These are phyloP conservation scores for Cetoscarus ocellatus DNA, from an alignment of 2,797 vertebrate genomes.

Conservation along the genomic window DNA sequence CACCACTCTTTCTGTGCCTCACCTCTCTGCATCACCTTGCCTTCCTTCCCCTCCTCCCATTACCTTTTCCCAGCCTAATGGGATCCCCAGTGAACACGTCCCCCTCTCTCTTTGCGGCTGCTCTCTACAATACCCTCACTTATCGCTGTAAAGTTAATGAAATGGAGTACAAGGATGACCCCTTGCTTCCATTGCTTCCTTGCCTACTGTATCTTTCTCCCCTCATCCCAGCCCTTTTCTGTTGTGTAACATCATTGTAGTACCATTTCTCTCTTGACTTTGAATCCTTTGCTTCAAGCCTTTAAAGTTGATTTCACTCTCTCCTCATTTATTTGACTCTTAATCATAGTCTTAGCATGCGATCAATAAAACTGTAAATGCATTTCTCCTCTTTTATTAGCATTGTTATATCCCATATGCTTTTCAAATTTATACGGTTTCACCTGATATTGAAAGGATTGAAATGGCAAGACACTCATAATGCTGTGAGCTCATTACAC, in stretches of 20 bases:
- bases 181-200: slow-evolving; percentile 17
- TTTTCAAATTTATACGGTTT: slow-evolving; percentile 32
- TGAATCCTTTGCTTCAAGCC: slow-evolving; percentile 10
- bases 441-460: slow-evolving; percentile 22
- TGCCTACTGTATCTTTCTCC: slow-evolving; percentile 20
- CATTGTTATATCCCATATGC: slow-evolving; percentile 35
- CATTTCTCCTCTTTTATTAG: slow-evolving; percentile 43
- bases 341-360: slow-evolving; percentile 27
- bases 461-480: slow-evolving; percentile 29
- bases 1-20: slow-evolving; percentile 34
- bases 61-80: slow-evolving; percentile 68
- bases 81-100: slow-evolving; percentile 69
- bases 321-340: slow-evolving; percentile 20
- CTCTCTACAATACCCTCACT: slow-evolving; percentile 52
- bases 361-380: slow-evolving; percentile 48
- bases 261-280: slow-evolving; percentile 25
- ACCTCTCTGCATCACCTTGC: slow-evolving; percentile 44
- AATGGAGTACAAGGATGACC: slow-evolving; percentile 65
- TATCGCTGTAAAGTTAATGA: slow-evolving; percentile 72
- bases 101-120: slow-evolving; percentile 31
- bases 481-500: slow-evolving; percentile 33
- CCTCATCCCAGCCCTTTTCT: background rate
- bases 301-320: slow-evolving; percentile 13
- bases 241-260: slow-evolving; percentile 12
- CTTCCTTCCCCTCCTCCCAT: slow-evolving; percentile 48